phyloP scores from a whole-genome alignment of 2,113 vertebrate species.

The Chelonoidis abingdonii region DNA sequence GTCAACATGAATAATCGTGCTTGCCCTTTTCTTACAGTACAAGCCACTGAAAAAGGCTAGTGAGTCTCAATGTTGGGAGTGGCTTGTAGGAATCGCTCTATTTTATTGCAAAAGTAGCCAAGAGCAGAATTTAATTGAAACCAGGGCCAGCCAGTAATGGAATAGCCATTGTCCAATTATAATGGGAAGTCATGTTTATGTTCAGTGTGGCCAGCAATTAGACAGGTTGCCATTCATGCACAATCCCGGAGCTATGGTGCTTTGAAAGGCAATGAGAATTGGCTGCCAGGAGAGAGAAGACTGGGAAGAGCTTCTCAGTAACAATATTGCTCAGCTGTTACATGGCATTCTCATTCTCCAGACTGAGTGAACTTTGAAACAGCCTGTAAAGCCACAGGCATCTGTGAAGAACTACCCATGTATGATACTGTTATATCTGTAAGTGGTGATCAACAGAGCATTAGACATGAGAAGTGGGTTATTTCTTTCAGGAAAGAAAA shows the following conservation, averaged over 20 bases:
- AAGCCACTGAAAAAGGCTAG: background rate
- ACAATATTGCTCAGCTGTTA: background rate
- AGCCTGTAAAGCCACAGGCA: background rate
- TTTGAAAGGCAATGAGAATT: background rate
- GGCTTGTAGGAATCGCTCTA: background rate
- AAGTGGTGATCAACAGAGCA: background rate
- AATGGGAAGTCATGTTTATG: background rate
- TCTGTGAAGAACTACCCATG: background rate
- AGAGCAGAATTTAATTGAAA: background rate
- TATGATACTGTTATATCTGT: background rate
- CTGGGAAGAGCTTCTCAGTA: background rate
- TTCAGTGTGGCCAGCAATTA: background rate
- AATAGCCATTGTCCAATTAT: background rate
- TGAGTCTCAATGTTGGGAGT: background rate
- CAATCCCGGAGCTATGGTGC: background rate
- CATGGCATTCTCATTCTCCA: background rate
- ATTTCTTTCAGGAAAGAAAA: background rate
- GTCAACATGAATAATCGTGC: background rate
- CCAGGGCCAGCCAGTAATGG: background rate
- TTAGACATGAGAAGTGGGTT: background rate
- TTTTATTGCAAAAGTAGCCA: background rate
- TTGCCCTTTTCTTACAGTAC: background rate
- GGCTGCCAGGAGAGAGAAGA: background rate
- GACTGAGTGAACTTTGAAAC: background rate
- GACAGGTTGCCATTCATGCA: background rate